Evolutionary conservation across 1,140 invertebrate species (phyloP).

Genomic region (Pogonomyrmex californicus): DNA sequence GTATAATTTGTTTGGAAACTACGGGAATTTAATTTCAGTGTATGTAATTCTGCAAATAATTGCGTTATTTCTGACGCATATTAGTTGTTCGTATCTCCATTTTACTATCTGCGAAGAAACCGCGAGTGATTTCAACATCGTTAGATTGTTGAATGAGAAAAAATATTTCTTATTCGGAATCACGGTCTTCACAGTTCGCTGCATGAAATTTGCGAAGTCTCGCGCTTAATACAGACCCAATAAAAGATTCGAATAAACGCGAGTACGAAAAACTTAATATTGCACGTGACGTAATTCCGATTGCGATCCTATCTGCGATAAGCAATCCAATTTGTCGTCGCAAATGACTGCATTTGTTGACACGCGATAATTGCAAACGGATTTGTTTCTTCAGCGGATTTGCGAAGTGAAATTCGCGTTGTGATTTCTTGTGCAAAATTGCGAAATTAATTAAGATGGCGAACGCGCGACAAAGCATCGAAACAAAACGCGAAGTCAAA

Average conservation of each 20-base stretch:
- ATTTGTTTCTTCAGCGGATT: constrained; percentile 30
- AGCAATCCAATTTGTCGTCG: constrained; percentile 21
- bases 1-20: background rate
- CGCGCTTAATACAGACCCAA: background rate
- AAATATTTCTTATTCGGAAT: background rate
- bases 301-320: background rate
- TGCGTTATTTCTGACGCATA: background rate
- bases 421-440: constrained; percentile 26
- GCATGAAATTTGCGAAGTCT: background rate
- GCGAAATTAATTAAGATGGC: constrained; percentile 27
- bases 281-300: constrained; percentile 20
- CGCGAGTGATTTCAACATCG: constrained; percentile 7
- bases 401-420: constrained; percentile 24
- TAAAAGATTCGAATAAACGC: background rate
- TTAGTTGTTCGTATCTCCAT: constrained; percentile 24
- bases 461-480: background rate
- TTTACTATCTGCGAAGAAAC: constrained; percentile 25
- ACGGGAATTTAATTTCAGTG: background rate
- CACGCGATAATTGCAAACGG: constrained; percentile 50
- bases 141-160: background rate
- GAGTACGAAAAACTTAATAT: constrained; percentile 23
- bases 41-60: background rate
- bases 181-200: background rate
- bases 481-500: background rate
- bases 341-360: constrained; percentile 33